Conservation (phyloP, 2,888 invertebrate genomes). For the Drosophila crucigera region DNA sequence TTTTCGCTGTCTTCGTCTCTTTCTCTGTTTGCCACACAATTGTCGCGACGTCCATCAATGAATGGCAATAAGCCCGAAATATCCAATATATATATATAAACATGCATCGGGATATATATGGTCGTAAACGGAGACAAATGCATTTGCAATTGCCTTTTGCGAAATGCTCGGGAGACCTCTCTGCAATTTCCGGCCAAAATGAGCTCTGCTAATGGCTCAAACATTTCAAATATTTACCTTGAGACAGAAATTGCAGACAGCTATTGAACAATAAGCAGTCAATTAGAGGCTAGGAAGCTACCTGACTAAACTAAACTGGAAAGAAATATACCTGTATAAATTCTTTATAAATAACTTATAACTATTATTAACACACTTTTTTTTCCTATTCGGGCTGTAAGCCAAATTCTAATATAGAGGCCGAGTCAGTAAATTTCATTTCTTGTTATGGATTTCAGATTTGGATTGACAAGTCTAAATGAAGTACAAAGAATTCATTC, state of each 20-base stretch:
- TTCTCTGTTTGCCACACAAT: constrained; percentile 34
- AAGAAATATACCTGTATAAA: neutral
- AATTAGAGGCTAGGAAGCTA: neutral
- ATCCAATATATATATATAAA: constrained; percentile 3
- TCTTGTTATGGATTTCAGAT: neutral
- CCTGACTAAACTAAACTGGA: neutral
- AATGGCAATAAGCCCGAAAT: constrained; percentile 8
- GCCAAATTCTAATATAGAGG: neutral
- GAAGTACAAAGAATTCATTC: neutral
- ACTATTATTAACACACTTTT: no score
- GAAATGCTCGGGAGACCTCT: constrained; percentile 39
- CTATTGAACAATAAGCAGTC: neutral
- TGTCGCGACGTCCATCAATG: constrained; percentile 24
- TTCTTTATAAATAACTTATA: neutral
- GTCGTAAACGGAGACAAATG: constrained; percentile 27
- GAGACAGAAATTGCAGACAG: neutral
- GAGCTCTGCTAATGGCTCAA: constrained; percentile 24
- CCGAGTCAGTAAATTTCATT: neutral
- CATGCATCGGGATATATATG: neutral
- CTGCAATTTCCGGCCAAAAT: constrained; percentile 51
- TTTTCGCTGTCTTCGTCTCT: constrained; percentile 27
- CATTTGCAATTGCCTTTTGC: constrained; percentile 23
- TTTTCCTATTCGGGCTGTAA: neutral
- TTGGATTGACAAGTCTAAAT: neutral
- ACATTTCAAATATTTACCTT: constrained; percentile 39